Evolutionary conservation across 2,797 vertebrate species (phyloP).

Genomic region (Poecile montanus): DNA sequence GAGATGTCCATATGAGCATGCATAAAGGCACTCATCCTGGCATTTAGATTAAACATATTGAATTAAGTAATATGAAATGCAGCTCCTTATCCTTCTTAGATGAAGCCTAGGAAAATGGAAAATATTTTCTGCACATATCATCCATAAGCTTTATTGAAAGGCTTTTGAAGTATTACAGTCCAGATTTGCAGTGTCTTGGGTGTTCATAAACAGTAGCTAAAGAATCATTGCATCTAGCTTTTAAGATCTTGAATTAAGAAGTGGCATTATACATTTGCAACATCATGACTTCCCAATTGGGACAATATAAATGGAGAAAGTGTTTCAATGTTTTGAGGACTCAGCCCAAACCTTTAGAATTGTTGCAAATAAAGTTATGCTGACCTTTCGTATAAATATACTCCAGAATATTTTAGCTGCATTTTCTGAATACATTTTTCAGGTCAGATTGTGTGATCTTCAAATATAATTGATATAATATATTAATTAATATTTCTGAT

Average conservation of each 20-base stretch:
- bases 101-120: background rate
- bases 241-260: background rate
- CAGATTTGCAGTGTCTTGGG: background rate
- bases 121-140: background rate
- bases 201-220: background rate
- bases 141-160: background rate
- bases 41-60: background rate
- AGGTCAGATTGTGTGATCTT: background rate
- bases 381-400: background rate
- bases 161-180: background rate
- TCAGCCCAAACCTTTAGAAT: background rate
- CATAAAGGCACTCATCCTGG: background rate
- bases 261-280: background rate
- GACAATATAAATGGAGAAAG: background rate
- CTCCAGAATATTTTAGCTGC: background rate
- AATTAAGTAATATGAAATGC: background rate
- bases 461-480: background rate
- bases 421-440: background rate
- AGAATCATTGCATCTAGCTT: background rate
- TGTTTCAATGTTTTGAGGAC: background rate
- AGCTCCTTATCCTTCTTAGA: background rate
- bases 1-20: background rate
- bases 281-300: background rate
- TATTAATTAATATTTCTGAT: background rate
- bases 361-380: background rate